Conservation (phyloP, 2,113 vertebrate species). For the Eonycteris spelaea region DNA sequence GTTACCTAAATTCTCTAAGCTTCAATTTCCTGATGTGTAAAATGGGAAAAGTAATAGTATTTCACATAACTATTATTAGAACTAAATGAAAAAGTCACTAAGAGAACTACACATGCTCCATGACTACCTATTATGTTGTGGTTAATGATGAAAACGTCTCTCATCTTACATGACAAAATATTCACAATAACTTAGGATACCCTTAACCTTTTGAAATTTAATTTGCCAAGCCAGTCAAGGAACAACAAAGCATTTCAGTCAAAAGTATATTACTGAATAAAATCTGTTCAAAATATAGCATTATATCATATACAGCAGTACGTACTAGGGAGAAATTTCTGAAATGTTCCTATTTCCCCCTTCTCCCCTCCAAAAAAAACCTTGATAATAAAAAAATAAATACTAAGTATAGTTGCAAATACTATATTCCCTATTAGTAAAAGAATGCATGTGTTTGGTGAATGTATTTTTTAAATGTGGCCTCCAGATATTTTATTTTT, state of each 20-base stretch:
- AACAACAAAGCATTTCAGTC: background rate
- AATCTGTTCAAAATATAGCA: background rate
- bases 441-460: background rate
- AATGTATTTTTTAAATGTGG: background rate
- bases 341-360: background rate
- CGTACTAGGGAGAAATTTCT: background rate
- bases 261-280: background rate
- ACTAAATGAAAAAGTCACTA: background rate
- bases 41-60: background rate
- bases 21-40: background rate
- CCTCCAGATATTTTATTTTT: background rate
- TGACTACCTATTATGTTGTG: background rate
- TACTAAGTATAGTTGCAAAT: background rate
- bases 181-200: background rate
- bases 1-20: background rate
- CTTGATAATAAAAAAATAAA: background rate
- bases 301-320: too few relatives aligned
- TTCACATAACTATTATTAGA: background rate
- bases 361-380: too few relatives aligned
- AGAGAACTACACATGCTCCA: background rate
- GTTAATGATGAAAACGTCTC: background rate
- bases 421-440: background rate
- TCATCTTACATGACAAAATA: background rate
- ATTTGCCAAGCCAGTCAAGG: background rate
- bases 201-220: conserved; percentile 28